These are phyloP conservation scores for Bovichtus diacanthus DNA, from an alignment of 2,797 vertebrate genomes.

Conservation along the genomic window DNA sequence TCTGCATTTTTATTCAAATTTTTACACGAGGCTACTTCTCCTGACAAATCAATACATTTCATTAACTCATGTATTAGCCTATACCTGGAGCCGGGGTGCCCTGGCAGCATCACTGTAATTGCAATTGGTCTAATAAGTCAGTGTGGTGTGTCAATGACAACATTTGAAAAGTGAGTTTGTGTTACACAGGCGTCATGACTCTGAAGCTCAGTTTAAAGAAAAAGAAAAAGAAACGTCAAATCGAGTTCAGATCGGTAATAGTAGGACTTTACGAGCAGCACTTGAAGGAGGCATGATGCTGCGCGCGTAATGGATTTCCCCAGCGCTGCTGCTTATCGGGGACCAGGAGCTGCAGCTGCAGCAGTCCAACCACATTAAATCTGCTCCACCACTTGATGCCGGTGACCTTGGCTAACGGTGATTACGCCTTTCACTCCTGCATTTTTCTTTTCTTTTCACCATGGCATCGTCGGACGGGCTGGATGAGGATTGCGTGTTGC, in stretches of 20 bases:
- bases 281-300: slow-evolving; percentile 70
- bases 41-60: neutral
- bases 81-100: neutral
- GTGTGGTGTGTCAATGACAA: neutral
- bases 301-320: slow-evolving; percentile 77
- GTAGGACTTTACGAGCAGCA: slow-evolving; percentile 34
- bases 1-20: neutral
- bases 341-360: slow-evolving; percentile 70
- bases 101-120: neutral
- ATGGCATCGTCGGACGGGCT: slow-evolving; percentile 92
- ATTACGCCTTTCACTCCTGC: slow-evolving; percentile 29
- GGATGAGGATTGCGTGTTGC: slow-evolving; percentile 88
- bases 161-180: neutral
- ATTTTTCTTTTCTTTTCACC: slow-evolving; percentile 46
- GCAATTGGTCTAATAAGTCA: neutral
- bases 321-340: slow-evolving; percentile 54
- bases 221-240: neutral
- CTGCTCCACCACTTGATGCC: slow-evolving; percentile 68
- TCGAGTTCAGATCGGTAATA: fast-evolving
- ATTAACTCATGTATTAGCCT: neutral
- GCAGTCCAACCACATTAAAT: slow-evolving; percentile 41
- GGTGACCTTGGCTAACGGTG: slow-evolving; percentile 81
- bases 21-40: neutral
- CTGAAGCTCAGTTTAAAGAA: too few species aligned
- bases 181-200: neutral